These are phyloP conservation scores for Rhingia campestris DNA, from an alignment of 2,888 invertebrate genomes.

Conservation along the genomic window DNA sequence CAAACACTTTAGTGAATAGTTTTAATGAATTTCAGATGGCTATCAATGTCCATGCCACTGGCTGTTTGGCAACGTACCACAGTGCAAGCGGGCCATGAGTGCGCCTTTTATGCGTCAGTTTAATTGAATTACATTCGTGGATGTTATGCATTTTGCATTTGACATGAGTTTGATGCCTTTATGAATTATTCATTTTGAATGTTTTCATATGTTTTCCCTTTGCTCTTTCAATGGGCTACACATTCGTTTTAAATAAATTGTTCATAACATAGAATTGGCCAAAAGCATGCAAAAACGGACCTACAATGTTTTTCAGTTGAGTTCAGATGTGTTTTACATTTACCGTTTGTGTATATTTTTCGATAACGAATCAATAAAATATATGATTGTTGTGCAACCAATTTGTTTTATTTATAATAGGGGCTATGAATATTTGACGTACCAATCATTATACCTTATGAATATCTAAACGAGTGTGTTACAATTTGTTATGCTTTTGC, in stretches of 20 bases:
- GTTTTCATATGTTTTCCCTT: constrained; percentile 16
- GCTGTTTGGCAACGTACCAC: constrained; percentile 27
- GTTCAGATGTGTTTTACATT: neutral
- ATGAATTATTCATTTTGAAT: constrained; percentile 68
- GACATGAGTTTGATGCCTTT: constrained; percentile 66
- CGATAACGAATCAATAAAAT: too few species aligned
- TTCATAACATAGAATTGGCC: neutral
- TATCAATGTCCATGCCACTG: constrained; percentile 4
- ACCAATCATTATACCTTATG: too few species aligned
- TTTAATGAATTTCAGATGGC: constrained; percentile 27
- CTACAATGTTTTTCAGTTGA: neutral
- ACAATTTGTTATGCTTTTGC: too few species aligned
- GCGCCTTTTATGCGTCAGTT: constrained; percentile 54
- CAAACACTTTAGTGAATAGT: constrained; percentile 25
- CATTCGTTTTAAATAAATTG: constrained; percentile 13
- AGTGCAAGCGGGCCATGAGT: neutral
- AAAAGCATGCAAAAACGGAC: neutral
- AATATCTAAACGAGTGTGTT: too few species aligned
- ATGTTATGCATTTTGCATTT: constrained; percentile 65
- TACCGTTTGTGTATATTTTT: too few species aligned
- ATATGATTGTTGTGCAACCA: too few species aligned
- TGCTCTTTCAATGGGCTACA: constrained; percentile 6
- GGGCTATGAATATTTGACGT: too few species aligned
- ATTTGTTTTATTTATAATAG: too few species aligned
- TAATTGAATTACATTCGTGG: constrained; percentile 65